These are phyloP conservation scores for Philotrypesis tridentata DNA, from an alignment of 1,140 invertebrate species.

Conservation along the genomic window DNA sequence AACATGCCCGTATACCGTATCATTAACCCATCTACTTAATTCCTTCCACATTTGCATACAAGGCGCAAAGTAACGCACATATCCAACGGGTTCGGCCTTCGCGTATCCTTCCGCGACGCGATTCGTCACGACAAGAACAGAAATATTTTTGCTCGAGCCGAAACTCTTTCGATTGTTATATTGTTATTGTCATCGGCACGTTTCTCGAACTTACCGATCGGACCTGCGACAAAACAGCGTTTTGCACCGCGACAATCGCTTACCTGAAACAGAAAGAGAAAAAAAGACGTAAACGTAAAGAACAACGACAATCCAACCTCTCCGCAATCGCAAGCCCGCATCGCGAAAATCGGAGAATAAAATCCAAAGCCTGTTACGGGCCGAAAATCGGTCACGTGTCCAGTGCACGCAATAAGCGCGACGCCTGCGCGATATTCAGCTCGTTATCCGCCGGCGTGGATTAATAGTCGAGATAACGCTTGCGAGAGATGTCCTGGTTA, in stretches of 20 bases:
- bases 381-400: neutral
- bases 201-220: too few species aligned
- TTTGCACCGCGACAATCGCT: neutral
- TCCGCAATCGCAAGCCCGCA: too few species aligned
- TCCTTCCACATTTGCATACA: neutral
- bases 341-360: too few species aligned
- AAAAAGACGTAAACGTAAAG: neutral
- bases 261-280: slow-evolving; percentile 9
- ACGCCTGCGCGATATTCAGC: slow-evolving; percentile 53
- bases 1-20: too few species aligned
- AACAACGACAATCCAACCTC: too few species aligned
- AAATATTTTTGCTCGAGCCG: neutral
- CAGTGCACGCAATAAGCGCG: neutral
- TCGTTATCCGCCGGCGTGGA: slow-evolving; percentile 45
- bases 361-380: slow-evolving; percentile 42
- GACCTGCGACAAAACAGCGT: too few species aligned
- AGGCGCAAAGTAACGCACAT: neutral
- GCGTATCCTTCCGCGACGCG: neutral
- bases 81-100: neutral
- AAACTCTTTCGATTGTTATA: too few species aligned
- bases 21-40: neutral
- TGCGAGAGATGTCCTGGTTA: slow-evolving; percentile 53
- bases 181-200: too few species aligned
- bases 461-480: slow-evolving; percentile 54
- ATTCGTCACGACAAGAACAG: neutral